Base-by-base conservation (phyloP, 2,113 vertebrate species). In the Chaetura pelagica region DNA sequence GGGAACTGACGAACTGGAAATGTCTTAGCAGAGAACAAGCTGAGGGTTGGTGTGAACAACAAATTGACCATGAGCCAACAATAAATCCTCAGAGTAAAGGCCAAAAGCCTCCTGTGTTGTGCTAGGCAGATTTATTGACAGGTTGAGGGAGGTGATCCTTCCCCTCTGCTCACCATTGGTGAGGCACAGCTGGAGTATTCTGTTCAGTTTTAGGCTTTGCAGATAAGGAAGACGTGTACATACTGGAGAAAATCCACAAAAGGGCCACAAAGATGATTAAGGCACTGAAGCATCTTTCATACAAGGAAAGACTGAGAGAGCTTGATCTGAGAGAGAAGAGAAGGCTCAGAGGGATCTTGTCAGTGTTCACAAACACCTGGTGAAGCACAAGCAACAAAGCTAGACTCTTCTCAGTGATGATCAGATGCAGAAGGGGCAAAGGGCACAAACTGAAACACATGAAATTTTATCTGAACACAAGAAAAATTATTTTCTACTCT, bases 31-130 rank as follows among this genome's bases (percentile, higher is more conserved):
- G 29, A 77, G 59, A 68, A 62, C 10, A 6, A 76, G 9, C 6
- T 58, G 26, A 8, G 6, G 3, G 3, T 38, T 12, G 1, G 4
- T 22, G 6, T 26, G 17, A 19, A 44, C 38, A 58, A 46, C 3
- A 49, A 30, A 30, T 26, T 55, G 30, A 19, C 19, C 2, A 3
- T 26, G 13, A 46, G 12, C 10, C 4, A 14, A 8, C 10, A 55
- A 11, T n/a, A 35, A 49, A 2, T 4, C 21, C 11, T 78, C 26
- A 76, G 4, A 64, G 18, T 10, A 59, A 72, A 55, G 1, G 1
- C 4, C 12, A 82, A 29, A 3, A 10, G 3, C 2, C 1, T 75
- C 18, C 19, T 72, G 15, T 58, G 9, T 6, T 9, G 2, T 1
- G 0, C 1, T 72, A 32, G 19, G 34, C 10, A 63, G 34, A n/a